Evolutionary conservation across 2,113 vertebrate species (phyloP).

Genomic region (Ammodramus savannarum): DNA sequence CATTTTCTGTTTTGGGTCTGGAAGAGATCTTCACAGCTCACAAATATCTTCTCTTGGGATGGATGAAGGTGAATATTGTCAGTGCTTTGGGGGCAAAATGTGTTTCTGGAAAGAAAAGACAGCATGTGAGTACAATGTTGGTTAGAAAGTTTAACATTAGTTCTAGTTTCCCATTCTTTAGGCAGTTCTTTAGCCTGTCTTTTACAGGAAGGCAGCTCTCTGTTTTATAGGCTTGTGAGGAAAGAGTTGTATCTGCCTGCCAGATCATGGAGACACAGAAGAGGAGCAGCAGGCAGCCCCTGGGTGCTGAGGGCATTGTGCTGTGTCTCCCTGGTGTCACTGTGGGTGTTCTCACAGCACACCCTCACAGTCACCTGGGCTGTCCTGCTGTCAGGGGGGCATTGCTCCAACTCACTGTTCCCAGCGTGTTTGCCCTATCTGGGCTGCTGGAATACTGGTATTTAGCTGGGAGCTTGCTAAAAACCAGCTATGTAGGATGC

Average conservation of each 20-base stretch:
- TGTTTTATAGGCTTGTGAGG: not conserved
- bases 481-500: not conserved
- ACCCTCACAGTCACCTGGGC: not conserved
- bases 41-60: slow-evolving; percentile 81
- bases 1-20: slow-evolving; percentile 34
- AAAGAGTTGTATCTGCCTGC: not conserved
- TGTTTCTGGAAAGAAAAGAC: slow-evolving; percentile 72
- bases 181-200: not conserved
- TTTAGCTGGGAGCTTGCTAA: not conserved
- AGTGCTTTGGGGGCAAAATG: slow-evolving; percentile 81
- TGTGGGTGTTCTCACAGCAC: not conserved
- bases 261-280: not conserved
- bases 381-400: not conserved
- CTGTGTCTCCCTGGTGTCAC: not conserved
- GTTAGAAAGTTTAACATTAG: not conserved
- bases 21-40: slow-evolving; percentile 76
- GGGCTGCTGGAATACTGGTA: not conserved
- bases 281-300: not conserved
- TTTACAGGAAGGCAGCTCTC: not conserved
- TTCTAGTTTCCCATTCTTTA: not conserved
- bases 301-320: fast-evolving
- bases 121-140: not conserved
- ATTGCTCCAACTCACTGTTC: not conserved
- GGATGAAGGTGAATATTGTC: slow-evolving; percentile 74
- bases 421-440: not conserved